phyloP scores from a whole-genome alignment of 92 coral and sea anemone species.

The Virgularia gustaviana region DNA sequence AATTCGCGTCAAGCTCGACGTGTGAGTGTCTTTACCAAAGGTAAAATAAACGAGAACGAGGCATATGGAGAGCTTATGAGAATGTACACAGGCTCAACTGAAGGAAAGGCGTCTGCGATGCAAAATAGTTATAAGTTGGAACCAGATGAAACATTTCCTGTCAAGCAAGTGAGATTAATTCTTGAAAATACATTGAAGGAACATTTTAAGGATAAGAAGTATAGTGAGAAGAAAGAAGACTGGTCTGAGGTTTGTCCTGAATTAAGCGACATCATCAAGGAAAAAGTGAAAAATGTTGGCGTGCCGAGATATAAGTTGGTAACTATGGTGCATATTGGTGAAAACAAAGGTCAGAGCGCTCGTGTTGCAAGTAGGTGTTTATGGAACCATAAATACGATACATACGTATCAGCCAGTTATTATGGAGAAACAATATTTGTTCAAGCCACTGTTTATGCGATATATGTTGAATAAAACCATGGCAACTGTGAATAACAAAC shows the following conservation, averaged over 20 bases:
- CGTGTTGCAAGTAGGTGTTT: conserved; percentile 64
- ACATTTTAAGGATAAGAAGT: conserved; percentile 39
- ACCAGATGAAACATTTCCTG: conserved; percentile 59
- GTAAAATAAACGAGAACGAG: conserved; percentile 19
- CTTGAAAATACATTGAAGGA: conserved; percentile 43
- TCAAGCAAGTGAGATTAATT: conserved; percentile 42
- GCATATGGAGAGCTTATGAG: conserved; percentile 22
- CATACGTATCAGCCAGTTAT: conserved; percentile 56
- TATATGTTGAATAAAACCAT: conserved; percentile 44
- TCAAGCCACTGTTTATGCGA: conserved; percentile 65
- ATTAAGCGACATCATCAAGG: conserved; percentile 54
- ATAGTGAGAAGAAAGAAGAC: conserved; percentile 39
- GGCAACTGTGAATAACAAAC: too few relatives aligned
- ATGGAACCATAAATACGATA: conserved; percentile 69
- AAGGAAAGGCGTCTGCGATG: conserved; percentile 23
- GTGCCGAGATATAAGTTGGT: conserved; percentile 52
- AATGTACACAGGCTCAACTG: conserved; percentile 4
- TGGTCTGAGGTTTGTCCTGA: conserved; percentile 49
- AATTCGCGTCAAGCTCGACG: background rate
- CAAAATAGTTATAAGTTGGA: conserved; percentile 60
- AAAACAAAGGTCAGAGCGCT: conserved; percentile 57
- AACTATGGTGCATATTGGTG: conserved; percentile 63
- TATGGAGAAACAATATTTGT: conserved; percentile 54
- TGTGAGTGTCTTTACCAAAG: conserved; percentile 7
- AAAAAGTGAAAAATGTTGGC: conserved; percentile 57